Evolutionary conservation across 2,797 vertebrate species (phyloP).

Genomic region (Otolemur crassicaudatus): DNA sequence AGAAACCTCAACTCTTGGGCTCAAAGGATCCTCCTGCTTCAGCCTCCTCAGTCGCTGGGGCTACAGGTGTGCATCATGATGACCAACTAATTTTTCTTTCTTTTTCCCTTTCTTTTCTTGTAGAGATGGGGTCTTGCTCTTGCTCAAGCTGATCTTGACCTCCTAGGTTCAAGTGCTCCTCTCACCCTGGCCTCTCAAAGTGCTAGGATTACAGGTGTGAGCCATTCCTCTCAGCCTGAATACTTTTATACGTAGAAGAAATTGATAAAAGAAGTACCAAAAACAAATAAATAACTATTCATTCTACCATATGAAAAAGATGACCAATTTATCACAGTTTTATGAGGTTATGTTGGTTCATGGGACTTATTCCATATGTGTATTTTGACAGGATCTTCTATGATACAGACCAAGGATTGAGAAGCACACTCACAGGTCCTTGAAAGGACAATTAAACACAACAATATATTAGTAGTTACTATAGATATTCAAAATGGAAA

Average conservation of each 20-base stretch:
- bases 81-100: too few species aligned
- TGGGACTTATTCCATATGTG: background rate
- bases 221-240: too few species aligned
- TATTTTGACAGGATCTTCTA: background rate
- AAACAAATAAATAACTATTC: background rate
- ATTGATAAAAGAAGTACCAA: background rate
- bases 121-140: too few species aligned
- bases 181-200: too few species aligned
- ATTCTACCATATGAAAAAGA: background rate
- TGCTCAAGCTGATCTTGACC: too few species aligned
- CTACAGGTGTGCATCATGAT: too few species aligned
- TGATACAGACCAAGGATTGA: background rate
- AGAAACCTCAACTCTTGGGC: too few species aligned
- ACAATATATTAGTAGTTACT: background rate
- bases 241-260: slow-evolving; percentile 10
- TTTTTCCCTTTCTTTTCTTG: too few species aligned
- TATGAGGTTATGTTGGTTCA: background rate
- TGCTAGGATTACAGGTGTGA: too few species aligned
- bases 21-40: too few species aligned
- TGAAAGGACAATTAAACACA: background rate
- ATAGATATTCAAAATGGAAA: background rate
- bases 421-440: background rate
- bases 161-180: too few species aligned
- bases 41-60: too few species aligned
- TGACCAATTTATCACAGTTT: background rate